A percentile compares a stretch with the other conserved stretches of the same genome.
Evolutionary conservation across 2,888 invertebrate genomes (phyloP).

Genomic region (Omphaloscelis lunosa): DNA sequence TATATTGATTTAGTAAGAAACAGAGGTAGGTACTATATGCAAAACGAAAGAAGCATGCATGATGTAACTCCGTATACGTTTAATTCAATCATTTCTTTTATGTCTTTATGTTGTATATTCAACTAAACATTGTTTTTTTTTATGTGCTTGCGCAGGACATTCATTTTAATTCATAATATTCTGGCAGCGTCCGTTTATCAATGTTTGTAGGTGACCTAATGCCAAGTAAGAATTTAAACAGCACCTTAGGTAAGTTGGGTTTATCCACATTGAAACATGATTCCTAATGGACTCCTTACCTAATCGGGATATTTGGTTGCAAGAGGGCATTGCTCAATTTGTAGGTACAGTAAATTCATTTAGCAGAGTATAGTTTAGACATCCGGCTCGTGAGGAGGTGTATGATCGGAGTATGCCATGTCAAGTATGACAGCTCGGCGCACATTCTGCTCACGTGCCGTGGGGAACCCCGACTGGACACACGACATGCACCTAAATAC

Average conservation of each 20-base stretch:
- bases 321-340: slow-evolving; percentile 31
- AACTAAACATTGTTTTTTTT: slow-evolving; percentile 37
- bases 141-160: slow-evolving; percentile 21
- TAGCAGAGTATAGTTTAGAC: slow-evolving; percentile 62
- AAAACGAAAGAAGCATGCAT: slow-evolving; percentile 44
- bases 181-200: slow-evolving; percentile 44
- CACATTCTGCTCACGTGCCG: slow-evolving; percentile 80
- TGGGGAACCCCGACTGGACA: slow-evolving; percentile 82
- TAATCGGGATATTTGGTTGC: slow-evolving; percentile 45
- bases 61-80: slow-evolving; percentile 49
- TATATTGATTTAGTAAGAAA: slow-evolving; percentile 64
- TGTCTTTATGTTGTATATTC: slow-evolving; percentile 37
- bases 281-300: slow-evolving; percentile 46
- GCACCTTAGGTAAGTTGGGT: slow-evolving; percentile 59
- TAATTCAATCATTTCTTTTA: slow-evolving; percentile 53
- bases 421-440: slow-evolving; percentile 67
- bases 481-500: slow-evolving; percentile 81
- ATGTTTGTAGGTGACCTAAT: slow-evolving; percentile 62
- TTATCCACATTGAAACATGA: slow-evolving; percentile 54
- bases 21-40: slow-evolving; percentile 42
- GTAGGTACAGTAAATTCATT: slow-evolving; percentile 35
- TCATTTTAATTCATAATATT: slow-evolving; percentile 60
- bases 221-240: slow-evolving; percentile 54
- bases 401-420: slow-evolving; percentile 60
- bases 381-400: slow-evolving; percentile 74